Evolutionary conservation across 2,888 invertebrate species (phyloP), one percentile per base, ranked within the genome.

Genomic region (Odontocolon sp.): DNA sequence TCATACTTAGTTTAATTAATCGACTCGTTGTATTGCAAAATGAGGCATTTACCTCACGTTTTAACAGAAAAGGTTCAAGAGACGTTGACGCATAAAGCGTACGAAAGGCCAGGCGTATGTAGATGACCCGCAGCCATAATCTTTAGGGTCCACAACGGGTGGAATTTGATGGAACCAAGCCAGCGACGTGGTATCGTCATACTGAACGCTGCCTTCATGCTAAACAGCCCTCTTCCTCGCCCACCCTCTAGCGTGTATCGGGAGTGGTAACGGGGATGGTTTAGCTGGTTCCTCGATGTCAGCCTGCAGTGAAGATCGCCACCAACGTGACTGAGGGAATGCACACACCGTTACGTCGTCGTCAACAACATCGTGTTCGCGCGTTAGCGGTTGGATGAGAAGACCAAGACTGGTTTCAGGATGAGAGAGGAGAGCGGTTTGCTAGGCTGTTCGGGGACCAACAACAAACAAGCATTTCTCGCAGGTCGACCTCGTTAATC

Each of bases 401-500:
- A 50, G 14, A 40, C 3, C 16, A 40, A 5, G 4, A 16, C 1
- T 16, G 40, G 16, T 50, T n/a, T 18, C 36, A 2, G 56, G 9
- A 36, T 11, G 47, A 26, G 64, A 50, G 16, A 14, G 50, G 36
- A 36, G 2, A 16, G 26, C 21, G 33, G 14, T 11, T 26, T n/a
- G 9, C 14, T 1, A 11, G 63, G 6, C 5, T 4, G 38, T 28
- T 14, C 14, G 36, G 28, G 23, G 40, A 61, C 45, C 72, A 38
- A 42, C 66, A 66, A 73, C 81, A 80, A 82, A 80, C 80, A 78
- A 78, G 67, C 77, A 69, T 79, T 71, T 73, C 78, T 70, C 50
- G 40, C 75, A 61, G 67, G 77, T 77, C 79, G 79, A 81, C 77
- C 82, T 86, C 84, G 85, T 85, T 85, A 86, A 84, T 84, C 86